Evolutionary conservation across 1,140 invertebrate species (phyloP).

Genomic region (Alviniconcha marisindica): DNA sequence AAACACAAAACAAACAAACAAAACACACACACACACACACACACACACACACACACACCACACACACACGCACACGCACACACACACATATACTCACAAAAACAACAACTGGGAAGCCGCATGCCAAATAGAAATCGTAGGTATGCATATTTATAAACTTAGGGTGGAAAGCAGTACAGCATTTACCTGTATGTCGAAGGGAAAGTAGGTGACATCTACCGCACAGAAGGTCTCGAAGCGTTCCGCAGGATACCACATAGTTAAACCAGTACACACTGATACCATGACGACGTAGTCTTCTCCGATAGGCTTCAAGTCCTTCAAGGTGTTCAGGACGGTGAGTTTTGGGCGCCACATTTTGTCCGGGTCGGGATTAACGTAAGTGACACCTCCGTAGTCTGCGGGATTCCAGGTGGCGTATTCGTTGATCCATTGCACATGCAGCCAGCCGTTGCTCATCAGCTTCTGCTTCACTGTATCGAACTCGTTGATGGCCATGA

Average conservation of each 20-base stretch:
- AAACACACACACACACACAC: no score
- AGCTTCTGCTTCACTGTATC: constrained; percentile 27
- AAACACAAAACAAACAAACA: no score
- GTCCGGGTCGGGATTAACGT: neutral
- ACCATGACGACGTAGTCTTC: constrained; percentile 2
- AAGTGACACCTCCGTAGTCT: constrained; percentile 17
- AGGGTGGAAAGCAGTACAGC: no score
- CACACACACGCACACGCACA: no score
- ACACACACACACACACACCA: no score
- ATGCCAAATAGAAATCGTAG: constrained; percentile 86
- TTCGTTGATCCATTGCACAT: constrained; percentile 30
- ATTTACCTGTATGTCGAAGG: constrained; percentile 94
- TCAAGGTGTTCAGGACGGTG: constrained; percentile 14
- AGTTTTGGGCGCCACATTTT: constrained; percentile 25
- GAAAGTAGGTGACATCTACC: constrained; percentile 81
- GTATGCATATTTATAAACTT: no score
- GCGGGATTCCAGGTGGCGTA: constrained; percentile 19
- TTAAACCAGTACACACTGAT: constrained; percentile 89
- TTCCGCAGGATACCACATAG: constrained; percentile 95
- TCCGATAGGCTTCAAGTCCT: neutral
- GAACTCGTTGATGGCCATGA: constrained; percentile 29
- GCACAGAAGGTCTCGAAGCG: constrained; percentile 96
- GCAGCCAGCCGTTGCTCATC: constrained; percentile 20
- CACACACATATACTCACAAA: no score
- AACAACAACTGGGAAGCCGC: no score